phyloP scores from a whole-genome alignment of 2,113 vertebrate genomes.

The Otolemur garnettii region DNA sequence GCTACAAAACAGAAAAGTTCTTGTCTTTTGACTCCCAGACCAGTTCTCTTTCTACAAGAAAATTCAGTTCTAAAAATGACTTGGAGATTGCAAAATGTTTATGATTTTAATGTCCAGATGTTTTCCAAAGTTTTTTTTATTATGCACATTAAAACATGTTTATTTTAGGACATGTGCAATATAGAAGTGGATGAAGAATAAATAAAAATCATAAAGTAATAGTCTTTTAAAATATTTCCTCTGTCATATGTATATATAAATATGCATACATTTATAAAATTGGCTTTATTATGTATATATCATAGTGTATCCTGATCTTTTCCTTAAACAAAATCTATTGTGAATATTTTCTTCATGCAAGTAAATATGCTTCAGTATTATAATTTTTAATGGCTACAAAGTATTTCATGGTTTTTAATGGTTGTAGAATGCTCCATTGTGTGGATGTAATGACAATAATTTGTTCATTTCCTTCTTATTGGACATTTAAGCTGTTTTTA shows the following conservation, averaged over 20 bases:
- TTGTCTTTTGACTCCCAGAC: background rate
- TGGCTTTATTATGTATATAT: background rate
- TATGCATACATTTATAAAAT: constrained; percentile 29
- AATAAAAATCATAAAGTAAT: constrained; percentile 56
- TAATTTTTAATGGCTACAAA: constrained; percentile 19
- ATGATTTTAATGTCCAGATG: background rate
- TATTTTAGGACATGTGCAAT: constrained; percentile 24
- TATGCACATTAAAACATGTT: constrained; percentile 42
- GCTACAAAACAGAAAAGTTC: background rate
- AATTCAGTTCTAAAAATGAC: constrained; percentile 31
- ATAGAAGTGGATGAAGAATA: constrained; percentile 34
- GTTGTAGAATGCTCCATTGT: background rate
- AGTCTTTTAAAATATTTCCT: constrained; percentile 43
- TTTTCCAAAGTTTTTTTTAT: constrained; percentile 57
- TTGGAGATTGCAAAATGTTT: background rate
- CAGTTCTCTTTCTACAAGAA: background rate
- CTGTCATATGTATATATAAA: background rate
- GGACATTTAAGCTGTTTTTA: constrained; percentile 13
- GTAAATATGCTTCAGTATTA: background rate
- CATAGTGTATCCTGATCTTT: background rate
- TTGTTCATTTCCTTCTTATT: constrained; percentile 24
- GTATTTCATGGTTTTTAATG: constrained; percentile 42
- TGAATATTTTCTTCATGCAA: constrained; percentile 41
- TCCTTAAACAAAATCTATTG: constrained; percentile 41
- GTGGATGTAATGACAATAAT: background rate